Evolutionary conservation across 2,113 vertebrate genomes (phyloP).

Genomic region (Apteryx mantelli): DNA sequence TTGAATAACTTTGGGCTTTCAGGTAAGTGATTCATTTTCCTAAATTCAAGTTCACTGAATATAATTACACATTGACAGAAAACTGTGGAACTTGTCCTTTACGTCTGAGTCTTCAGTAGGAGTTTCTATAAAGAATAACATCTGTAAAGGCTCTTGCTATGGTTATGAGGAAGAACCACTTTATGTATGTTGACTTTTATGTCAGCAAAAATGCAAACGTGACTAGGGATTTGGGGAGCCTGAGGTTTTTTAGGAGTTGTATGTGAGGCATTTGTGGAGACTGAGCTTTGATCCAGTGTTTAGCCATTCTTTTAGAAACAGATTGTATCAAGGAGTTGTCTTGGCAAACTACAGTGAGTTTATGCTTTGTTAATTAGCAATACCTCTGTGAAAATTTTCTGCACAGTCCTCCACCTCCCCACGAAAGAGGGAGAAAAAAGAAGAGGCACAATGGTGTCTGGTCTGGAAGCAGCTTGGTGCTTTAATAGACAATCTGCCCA

Average conservation of each 20-base stretch:
- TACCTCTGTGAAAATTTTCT: not conserved
- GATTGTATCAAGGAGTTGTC: not conserved
- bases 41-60: conserved; percentile 25
- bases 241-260: not conserved
- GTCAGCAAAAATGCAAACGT: not conserved
- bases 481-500: not conserved
- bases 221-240: not conserved
- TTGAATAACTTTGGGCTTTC: not conserved
- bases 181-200: not conserved
- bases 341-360: not conserved
- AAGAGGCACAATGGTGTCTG: not conserved
- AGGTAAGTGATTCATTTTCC: conserved; percentile 11
- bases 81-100: conserved; percentile 13
- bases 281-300: not conserved
- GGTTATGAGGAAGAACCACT: not conserved
- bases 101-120: not conserved
- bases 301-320: not conserved
- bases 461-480: not conserved
- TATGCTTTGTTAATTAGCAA: not conserved
- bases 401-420: not conserved
- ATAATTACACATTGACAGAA: conserved; percentile 6
- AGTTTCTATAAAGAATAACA: not conserved
- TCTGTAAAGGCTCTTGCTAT: not conserved
- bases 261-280: not conserved
- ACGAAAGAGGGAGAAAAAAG: accelerated